Evolutionary conservation across 2,113 vertebrate genomes (phyloP), one percentile per base, ranked within the genome.

Genomic region (Apodemus sylvaticus): DNA sequence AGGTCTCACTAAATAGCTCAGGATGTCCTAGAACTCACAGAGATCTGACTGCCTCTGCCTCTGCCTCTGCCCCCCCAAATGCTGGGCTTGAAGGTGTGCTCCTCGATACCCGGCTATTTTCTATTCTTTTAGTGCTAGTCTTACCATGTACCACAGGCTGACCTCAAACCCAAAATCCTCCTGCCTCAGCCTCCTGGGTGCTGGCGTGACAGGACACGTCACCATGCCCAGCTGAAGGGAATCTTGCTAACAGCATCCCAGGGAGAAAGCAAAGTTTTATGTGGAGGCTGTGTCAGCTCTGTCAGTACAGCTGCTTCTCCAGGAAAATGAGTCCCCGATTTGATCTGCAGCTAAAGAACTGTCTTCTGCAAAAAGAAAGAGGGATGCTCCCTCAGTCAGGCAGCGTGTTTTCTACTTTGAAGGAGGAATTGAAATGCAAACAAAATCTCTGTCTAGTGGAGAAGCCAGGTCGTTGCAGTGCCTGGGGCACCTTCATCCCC

Each of bases 321-420:
- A 36, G 81, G n/a, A 91, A 55, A 60, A 93, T 42, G 48, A 73
- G 66, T 48, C 78, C 79, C 90, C 90, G 94, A 85, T 51, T 53
- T 85, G 29, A 48, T 60, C 42, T 62, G 68, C 90, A 53, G 34
- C 68, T 20, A 34, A 74, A 83, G 86, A 58, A 62, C n/a, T 48
- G 26, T 73, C 93, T 94, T 53, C 86, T 81, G 31, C 53, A n/a
- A 76, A 53, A 58, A 89, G 53, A 68, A 86, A 79, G 85, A 64
- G 8, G 29, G 10, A 68, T 92, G 58, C 66, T 39, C 86, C 86
- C 96, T 92, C 20, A 53, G 81, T 51, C 53, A 55, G 14, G 77
- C 90, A 11, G 39, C 85, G 74, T 71, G n/a, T 90, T 92, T 88
- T 92, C 58, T 81, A 55, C 13, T 8, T 11, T 11, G 51, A 34